Base-by-base conservation (phyloP, 2,888 invertebrate species). In the Caenorhabditis sp. region DNA sequence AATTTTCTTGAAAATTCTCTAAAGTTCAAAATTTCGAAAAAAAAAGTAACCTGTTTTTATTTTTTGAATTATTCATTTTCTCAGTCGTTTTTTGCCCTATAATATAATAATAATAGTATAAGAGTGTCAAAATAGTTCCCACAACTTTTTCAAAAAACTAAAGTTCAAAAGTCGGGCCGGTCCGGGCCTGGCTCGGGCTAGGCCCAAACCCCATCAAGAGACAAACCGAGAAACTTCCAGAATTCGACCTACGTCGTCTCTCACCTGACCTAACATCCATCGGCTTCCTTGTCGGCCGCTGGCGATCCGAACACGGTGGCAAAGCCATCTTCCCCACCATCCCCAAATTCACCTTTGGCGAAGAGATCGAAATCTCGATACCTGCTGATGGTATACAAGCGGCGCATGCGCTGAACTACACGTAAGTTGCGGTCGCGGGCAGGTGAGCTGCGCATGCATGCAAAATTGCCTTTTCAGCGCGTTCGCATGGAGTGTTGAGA, bases 261-360 rank as follows among this genome's bases (percentile, higher is more conserved):
- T 81, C 86, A 4, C 51, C 70, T 8, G 70, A 83, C n/a, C 76
- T 87, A 26, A 76, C 77, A 23, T 84, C 84, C 8, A 65, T 87
- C 54, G 78, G 81, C 1, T 87, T 80, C 63, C 74, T 87, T n/a
- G 78, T 88, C 14, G 88, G 88, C 27, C 83, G 81, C 61, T 88
- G 88, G 88, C 70, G 88, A n/a, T 84, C 84, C 5, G 88, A 88
- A 65, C 87, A 88, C 64, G 82, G 83, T 26, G 86, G 86, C 65
- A 85, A 86, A 64, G 82, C 82, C 14, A 69, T 81, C 21, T 86
- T 86, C 72, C 86, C 86, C 12, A 85, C 87, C 8, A 87, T 87
- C 53, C 87, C 87, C 5, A 86, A 86, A 65, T 87, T 87, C 72
- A 88, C 86, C 17, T 88, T 86, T 57, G 88, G 88, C 26, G 88